Evolutionary conservation across 1,140 invertebrate genomes (phyloP).

Genomic region (Chironomus tepperi): DNA sequence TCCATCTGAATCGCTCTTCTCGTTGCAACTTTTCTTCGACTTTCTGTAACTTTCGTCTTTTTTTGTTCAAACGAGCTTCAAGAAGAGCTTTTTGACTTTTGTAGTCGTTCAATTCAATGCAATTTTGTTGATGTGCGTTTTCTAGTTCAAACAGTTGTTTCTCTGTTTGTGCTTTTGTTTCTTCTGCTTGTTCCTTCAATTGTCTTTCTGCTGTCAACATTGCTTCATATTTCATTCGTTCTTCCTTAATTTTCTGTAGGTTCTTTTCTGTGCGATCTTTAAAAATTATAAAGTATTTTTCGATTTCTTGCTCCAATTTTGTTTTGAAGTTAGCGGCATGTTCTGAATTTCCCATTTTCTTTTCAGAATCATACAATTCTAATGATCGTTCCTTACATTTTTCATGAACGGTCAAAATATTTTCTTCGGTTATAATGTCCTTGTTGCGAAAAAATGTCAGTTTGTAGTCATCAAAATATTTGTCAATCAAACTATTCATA

Average conservation of each 20-base stretch:
- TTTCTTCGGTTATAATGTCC: background rate
- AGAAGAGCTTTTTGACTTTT: no score
- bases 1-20: no score
- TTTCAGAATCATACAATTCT: background rate
- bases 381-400: background rate
- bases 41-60: no score
- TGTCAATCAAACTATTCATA: background rate
- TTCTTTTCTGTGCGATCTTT: background rate
- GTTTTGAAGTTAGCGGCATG: background rate
- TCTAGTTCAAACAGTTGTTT: no score
- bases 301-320: background rate
- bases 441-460: background rate
- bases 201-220: background rate
- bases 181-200: background rate
- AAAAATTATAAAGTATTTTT: background rate
- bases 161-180: no score
- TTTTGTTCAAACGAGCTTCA: no score
- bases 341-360: background rate
- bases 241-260: background rate
- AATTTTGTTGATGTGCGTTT: no score
- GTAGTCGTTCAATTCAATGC: no score
- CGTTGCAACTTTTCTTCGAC: no score
- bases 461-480: conserved; percentile 2
- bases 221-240: background rate
- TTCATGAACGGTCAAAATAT: background rate